Evolutionary conservation across 30 jellyfish, hydroid and myxozoan species (phyloP).

Genomic region (Aurelia aurita complex sp. Pacific): DNA sequence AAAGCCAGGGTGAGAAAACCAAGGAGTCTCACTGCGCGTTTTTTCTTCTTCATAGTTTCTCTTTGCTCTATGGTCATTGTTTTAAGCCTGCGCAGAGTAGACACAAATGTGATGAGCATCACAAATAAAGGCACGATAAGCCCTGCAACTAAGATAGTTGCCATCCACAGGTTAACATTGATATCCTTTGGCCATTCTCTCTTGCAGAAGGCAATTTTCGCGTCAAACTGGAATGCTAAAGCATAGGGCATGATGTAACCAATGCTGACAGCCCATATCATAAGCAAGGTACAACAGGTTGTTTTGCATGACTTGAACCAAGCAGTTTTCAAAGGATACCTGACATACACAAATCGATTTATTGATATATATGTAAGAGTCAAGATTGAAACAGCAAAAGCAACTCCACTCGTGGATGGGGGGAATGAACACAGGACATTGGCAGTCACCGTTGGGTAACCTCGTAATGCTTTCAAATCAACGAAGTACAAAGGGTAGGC

Average conservation of each 20-base stretch:
- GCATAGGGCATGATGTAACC: constrained; percentile 18
- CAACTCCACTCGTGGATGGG: constrained; percentile 61
- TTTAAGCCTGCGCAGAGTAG: constrained; percentile 12
- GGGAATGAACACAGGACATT: constrained; percentile 71
- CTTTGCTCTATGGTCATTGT: not conserved
- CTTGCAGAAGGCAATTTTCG: constrained; percentile 15
- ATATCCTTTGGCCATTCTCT: constrained; percentile 49
- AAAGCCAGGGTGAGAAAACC: constrained; percentile 47
- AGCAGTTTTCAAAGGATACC: constrained; percentile 29
- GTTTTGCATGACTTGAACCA: constrained; percentile 41
- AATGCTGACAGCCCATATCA: constrained; percentile 17
- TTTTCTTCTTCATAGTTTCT: constrained; percentile 23
- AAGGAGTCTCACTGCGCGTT: constrained; percentile 27
- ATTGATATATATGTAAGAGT: constrained; percentile 43
- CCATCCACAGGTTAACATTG: constrained; percentile 8
- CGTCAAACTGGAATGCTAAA: constrained; percentile 32
- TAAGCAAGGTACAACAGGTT: constrained; percentile 4
- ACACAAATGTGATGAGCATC: constrained; percentile 30
- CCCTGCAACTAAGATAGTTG: not conserved
- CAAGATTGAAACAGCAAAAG: constrained; percentile 34
- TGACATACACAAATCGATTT: constrained; percentile 39
- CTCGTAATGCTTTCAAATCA: constrained; percentile 33
- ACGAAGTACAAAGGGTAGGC: constrained; percentile 50
- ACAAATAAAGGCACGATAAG: constrained; percentile 18
- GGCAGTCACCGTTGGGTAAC: not conserved